phyloP scores from a whole-genome alignment of 2,888 invertebrate species.

The Portevinia maculata region DNA sequence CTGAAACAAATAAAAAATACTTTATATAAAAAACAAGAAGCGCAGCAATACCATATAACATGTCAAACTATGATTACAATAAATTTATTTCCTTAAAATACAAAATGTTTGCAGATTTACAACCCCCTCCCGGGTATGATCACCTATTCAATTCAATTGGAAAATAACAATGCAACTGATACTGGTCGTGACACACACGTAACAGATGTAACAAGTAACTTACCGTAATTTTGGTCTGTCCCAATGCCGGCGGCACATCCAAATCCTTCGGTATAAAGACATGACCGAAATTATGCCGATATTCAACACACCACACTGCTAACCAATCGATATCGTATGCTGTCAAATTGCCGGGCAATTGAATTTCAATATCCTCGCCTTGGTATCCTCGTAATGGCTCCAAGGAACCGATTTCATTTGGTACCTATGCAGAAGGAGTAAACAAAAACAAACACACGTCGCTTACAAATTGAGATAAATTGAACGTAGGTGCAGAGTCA shows the following conservation, averaged over 20 bases:
- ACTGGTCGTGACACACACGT: conserved; percentile 6
- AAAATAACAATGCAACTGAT: conserved; percentile 34
- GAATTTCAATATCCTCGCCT: conserved; percentile 96
- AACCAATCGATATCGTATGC: conserved; percentile 97
- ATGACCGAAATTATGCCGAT: conserved; percentile 95
- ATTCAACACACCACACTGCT: conserved; percentile 95
- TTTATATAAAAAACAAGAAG: conserved; percentile 16
- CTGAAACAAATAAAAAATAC: background rate
- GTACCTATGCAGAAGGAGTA: conserved; percentile 84
- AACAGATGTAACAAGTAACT: conserved; percentile 79
- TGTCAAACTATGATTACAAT: conserved; percentile 26
- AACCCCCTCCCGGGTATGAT: background rate
- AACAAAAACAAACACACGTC: conserved; percentile 32
- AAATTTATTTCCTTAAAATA: conserved; percentile 31
- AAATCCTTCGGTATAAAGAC: conserved; percentile 93
- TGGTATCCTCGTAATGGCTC: conserved; percentile 92
- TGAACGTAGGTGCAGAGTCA: conserved; percentile 6
- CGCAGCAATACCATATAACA: conserved; percentile 20
- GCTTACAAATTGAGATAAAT: background rate
- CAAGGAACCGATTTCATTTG: conserved; percentile 93
- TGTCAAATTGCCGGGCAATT: conserved; percentile 91
- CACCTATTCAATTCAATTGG: background rate
- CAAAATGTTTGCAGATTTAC: conserved; percentile 26
- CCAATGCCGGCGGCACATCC: conserved; percentile 94
- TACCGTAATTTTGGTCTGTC: conserved; percentile 95